phyloP scores from a whole-genome alignment of 2,888 invertebrate species.

The Eutolmus rufibarbis region DNA sequence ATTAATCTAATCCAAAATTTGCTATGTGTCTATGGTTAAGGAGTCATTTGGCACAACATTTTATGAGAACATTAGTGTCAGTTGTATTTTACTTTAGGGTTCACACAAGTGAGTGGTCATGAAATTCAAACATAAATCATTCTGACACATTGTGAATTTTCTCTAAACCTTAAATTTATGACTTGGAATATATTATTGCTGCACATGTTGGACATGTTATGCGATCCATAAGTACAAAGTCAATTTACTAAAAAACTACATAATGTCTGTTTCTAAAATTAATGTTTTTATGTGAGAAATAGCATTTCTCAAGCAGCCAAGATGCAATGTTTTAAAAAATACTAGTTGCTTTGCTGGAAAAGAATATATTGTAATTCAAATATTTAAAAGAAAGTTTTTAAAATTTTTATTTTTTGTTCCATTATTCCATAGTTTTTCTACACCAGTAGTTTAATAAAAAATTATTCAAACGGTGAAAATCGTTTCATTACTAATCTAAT shows the following conservation, averaged over 20 bases:
- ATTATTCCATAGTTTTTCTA: too few relatives aligned
- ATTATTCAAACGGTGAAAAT: too few relatives aligned
- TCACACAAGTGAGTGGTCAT: neutral
- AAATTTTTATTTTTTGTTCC: neutral
- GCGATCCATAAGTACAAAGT: neutral
- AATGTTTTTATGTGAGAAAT: neutral
- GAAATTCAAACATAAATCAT: neutral
- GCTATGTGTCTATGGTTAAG: neutral
- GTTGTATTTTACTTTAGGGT: neutral
- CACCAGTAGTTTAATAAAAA: too few relatives aligned
- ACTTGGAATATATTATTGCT: neutral
- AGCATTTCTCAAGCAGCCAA: neutral
- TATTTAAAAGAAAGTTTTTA: neutral
- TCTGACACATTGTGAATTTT: neutral
- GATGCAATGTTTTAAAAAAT: neutral
- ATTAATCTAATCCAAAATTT: neutral
- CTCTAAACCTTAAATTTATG: neutral
- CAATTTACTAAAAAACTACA: neutral
- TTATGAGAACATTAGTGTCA: neutral
- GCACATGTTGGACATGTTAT: neutral
- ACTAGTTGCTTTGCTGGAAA: neutral
- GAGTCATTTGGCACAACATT: neutral
- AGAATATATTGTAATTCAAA: neutral
- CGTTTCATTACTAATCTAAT: too few relatives aligned
- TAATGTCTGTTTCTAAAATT: neutral